Evolutionary conservation across 2,797 vertebrate species (phyloP).

Genomic region (Rhynchonycteris naso): DNA sequence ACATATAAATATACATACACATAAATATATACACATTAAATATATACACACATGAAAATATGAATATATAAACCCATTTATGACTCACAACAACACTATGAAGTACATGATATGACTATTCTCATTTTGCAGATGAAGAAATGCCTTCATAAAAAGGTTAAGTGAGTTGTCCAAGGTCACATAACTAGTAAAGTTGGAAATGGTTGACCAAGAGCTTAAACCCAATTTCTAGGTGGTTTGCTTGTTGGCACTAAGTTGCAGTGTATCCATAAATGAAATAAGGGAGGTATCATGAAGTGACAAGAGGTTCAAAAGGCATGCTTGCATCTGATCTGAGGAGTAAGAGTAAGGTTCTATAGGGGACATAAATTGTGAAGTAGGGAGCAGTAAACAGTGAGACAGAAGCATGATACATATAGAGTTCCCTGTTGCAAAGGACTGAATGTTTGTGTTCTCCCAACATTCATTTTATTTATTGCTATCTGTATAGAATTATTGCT

Average conservation of each 20-base stretch:
- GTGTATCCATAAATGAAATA: not conserved
- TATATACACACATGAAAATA: not conserved
- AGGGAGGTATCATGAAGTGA: not conserved
- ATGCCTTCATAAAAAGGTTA: not conserved
- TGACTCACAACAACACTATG: not conserved
- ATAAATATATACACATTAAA: not conserved
- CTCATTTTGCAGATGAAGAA: not conserved
- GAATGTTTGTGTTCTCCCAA: not conserved
- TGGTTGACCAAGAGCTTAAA: not conserved
- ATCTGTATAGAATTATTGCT: not conserved
- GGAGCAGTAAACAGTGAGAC: not conserved
- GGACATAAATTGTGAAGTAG: not conserved
- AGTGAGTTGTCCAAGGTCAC: not conserved
- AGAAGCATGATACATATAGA: not conserved
- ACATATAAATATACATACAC: not conserved
- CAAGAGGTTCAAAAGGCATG: not conserved
- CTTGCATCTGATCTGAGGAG: not conserved
- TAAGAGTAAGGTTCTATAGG: not conserved
- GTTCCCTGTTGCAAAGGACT: not conserved
- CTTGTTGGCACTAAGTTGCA: not conserved
- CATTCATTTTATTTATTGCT: slow-evolving; percentile 24
- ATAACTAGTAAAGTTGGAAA: not conserved
- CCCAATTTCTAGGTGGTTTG: not conserved
- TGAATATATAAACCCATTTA: not conserved
- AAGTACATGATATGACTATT: not conserved